These are phyloP conservation scores for Pollicipes pollicipes DNA, from an alignment of 1,140 invertebrate genomes.

Conservation along the genomic window DNA sequence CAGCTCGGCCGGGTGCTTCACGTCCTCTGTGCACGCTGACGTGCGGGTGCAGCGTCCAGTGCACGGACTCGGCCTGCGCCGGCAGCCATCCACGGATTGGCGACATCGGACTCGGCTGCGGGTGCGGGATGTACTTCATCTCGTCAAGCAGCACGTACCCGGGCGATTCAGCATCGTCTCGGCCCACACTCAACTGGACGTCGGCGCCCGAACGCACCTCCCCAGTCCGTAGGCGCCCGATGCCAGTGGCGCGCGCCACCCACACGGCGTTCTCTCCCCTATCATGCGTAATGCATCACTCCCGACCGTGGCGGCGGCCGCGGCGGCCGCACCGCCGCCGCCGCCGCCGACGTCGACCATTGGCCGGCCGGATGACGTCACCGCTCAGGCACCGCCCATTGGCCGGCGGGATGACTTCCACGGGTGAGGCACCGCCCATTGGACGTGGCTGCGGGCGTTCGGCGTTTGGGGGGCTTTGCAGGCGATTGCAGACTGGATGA, in stretches of 20 bases:
- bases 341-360: no score
- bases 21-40: slow-evolving; percentile 33
- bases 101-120: slow-evolving; percentile 47
- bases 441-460: no score
- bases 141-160: slow-evolving; percentile 31
- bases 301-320: slow-evolving; percentile 16
- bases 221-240: slow-evolving; percentile 19
- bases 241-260: slow-evolving; percentile 16
- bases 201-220: slow-evolving; percentile 21
- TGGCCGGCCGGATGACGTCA: no score
- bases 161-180: slow-evolving; percentile 20
- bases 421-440: no score
- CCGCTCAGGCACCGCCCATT: no score
- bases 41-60: slow-evolving; percentile 44
- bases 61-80: slow-evolving; percentile 46
- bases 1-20: slow-evolving; percentile 29
- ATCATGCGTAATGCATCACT: slow-evolving; percentile 5
- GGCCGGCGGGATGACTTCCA: no score
- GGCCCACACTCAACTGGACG: slow-evolving; percentile 19
- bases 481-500: no score
- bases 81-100: slow-evolving; percentile 68
- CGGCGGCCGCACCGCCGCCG: no score
- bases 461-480: no score
- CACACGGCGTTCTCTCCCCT: background rate
- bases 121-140: slow-evolving; percentile 77